Conservation (phyloP, 23 tunicate genomes). For the Ascidia mentula region DNA sequence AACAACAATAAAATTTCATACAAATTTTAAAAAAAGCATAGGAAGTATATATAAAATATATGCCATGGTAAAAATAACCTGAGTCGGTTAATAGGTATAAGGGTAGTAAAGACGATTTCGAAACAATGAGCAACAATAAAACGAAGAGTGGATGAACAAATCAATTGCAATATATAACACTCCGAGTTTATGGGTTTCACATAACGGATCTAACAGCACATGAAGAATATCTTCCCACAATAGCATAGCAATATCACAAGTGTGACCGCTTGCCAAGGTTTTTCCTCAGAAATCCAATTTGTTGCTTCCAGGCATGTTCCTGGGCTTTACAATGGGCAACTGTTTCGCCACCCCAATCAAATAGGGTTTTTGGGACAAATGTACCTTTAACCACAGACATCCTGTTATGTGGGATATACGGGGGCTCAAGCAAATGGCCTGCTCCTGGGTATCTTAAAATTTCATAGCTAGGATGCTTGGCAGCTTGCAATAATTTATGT, state of each 20-base stretch:
- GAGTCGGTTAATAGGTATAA: too few species aligned
- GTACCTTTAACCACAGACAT: neutral
- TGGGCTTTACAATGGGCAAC: slow-evolving; percentile 70
- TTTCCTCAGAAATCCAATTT: slow-evolving; percentile 37
- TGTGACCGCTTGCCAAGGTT: slow-evolving; percentile 1
- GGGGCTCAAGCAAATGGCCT: slow-evolving; percentile 63
- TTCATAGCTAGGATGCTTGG: slow-evolving; percentile 42
- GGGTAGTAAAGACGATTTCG: too few species aligned
- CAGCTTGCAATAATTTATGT: slow-evolving; percentile 11
- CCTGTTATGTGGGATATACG: slow-evolving; percentile 21
- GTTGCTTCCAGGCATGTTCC: slow-evolving; percentile 54
- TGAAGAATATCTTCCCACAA: neutral
- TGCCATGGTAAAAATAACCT: too few species aligned
- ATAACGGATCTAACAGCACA: neutral
- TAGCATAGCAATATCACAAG: neutral
- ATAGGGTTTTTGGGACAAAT: neutral
- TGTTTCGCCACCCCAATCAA: slow-evolving; percentile 59
- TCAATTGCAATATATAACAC: too few species aligned
- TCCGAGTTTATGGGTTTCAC: neutral
- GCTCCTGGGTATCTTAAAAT: slow-evolving; percentile 41
- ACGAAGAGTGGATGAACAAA: too few species aligned
- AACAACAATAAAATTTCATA: too few species aligned
- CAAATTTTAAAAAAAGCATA: too few species aligned
- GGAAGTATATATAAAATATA: too few species aligned
- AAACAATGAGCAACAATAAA: neutral